Conservation (phyloP, 2,888 invertebrate species). For the Thera obeliscata region DNA sequence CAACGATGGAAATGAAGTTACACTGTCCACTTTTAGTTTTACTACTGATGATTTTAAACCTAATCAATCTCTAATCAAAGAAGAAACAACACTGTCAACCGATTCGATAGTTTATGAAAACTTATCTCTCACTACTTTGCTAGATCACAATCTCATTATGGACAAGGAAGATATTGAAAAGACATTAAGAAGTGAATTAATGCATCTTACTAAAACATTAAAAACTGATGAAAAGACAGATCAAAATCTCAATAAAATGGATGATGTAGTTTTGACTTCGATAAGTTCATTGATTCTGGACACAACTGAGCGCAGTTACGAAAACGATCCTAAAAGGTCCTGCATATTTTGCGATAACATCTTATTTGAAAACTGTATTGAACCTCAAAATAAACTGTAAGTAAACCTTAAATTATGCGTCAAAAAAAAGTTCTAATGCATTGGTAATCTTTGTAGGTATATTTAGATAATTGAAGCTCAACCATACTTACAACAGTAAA, state of each 20-base stretch:
- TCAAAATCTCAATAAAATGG: conserved; percentile 27
- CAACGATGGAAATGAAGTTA: conserved; percentile 40
- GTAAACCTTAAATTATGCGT: conserved; percentile 37
- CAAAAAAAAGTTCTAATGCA: too few species aligned
- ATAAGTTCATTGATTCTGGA: conserved; percentile 25
- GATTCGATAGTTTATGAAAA: conserved; percentile 45
- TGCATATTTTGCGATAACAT: conserved; percentile 70
- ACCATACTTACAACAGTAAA: too few species aligned
- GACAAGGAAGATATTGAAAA: conserved; percentile 33
- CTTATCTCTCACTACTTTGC: conserved; percentile 45
- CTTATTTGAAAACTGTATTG: conserved; percentile 54
- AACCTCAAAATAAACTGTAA: conserved; percentile 65
- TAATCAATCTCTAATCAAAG: conserved; percentile 19
- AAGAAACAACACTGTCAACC: conserved; percentile 37
- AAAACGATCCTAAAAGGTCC: conserved; percentile 46
- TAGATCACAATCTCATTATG: conserved; percentile 40
- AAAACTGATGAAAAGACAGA: conserved; percentile 45
- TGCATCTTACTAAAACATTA: conserved; percentile 46
- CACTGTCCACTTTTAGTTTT: conserved; percentile 23
- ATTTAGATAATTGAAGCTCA: too few species aligned
- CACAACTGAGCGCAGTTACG: conserved; percentile 20
- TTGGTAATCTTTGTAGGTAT: too few species aligned
- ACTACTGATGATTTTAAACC: conserved; percentile 10
- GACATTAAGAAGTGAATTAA: conserved; percentile 39
- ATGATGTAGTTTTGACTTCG: conserved; percentile 19